Conservation (phyloP, 2,888 invertebrate genomes). For the Orthosia gracilis region DNA sequence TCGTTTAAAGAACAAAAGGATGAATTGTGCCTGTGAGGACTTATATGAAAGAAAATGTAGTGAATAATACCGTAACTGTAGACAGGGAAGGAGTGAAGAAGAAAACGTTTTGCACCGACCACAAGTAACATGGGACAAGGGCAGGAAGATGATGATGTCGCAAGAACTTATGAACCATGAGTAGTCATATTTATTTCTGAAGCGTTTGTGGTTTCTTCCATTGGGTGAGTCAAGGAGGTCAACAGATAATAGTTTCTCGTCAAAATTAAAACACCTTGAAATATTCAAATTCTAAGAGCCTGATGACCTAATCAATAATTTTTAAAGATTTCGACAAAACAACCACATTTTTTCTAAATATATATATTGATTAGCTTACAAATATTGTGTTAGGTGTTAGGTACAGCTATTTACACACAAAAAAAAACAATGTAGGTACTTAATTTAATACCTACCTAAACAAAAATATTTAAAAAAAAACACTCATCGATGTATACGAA, state of each 20-base stretch:
- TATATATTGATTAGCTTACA: not conserved
- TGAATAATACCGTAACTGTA: too few relatives aligned
- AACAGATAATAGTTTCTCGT: slow-evolving; percentile 6
- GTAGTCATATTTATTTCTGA: not conserved
- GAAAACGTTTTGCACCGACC: not conserved
- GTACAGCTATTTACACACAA: too few relatives aligned
- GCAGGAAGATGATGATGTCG: not conserved
- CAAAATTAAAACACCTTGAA: slow-evolving; percentile 18
- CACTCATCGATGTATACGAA: too few relatives aligned
- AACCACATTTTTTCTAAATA: not conserved
- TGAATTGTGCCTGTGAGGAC: too few relatives aligned
- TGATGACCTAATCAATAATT: not conserved
- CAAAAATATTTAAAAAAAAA: too few relatives aligned
- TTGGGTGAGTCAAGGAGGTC: not conserved
- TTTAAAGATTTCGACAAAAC: not conserved
- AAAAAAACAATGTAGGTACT: too few relatives aligned
- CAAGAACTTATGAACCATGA: not conserved
- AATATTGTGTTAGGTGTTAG: too few relatives aligned
- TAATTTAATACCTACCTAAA: too few relatives aligned
- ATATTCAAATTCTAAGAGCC: not conserved
- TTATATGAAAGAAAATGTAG: too few relatives aligned
- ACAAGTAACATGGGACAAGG: not conserved
- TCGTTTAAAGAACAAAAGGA: too few relatives aligned
- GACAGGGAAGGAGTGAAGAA: too few relatives aligned
- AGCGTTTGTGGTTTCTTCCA: not conserved